Evolutionary conservation across 2,888 invertebrate genomes (phyloP), one percentile per base, ranked within the genome.

Genomic region (Cerastis rubricosa): DNA sequence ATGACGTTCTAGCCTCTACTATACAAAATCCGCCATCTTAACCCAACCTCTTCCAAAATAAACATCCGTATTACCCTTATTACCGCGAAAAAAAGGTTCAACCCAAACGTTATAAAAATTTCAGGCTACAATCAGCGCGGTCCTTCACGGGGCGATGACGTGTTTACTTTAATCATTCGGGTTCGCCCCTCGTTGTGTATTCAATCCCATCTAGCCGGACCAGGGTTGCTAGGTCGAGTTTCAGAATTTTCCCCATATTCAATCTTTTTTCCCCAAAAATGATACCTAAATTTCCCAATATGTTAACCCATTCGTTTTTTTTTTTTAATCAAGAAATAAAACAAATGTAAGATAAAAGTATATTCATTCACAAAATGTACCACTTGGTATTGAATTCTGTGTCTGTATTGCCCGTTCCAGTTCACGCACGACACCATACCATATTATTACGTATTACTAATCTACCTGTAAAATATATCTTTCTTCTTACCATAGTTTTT

Each of bases 161-260:
- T 91, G 89, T 91, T 92, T 91, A 90, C 90, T 91, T 91, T 89
- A 91, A 90, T 90, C 87, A 91, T 91, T 90, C 87, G 81, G 80
- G 87, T 85, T 74, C 80, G 85, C 82, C 87, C 85, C 87, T 90
- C 87, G 86, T 91, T 90, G 88, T 89, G 82, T 91, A 90, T 91
- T 90, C 89, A 89, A 87, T 88, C 87, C 87, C 71, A 80, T 83
- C 81, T 86, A 87, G 73, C 45, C 14, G 57, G 43, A 17, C 43
- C 12, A 64, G n/a, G n/a, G 64, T 25, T 64, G 64, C 64, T 64
- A 64, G n/a, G 9, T 6, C 0, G 1, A 35, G 29, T 9, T 14
- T 43, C 17, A n/a, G 4, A 43, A 0, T n/a, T 43, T 43, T 43
- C n/a, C 64, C n/a, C n/a, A 29, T 59, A 17, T 59, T 59, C 63